Evolutionary conservation across 2,113 vertebrate species (phyloP), one percentile per base, ranked within the genome.

Genomic region (Bagarius yarrelli): DNA sequence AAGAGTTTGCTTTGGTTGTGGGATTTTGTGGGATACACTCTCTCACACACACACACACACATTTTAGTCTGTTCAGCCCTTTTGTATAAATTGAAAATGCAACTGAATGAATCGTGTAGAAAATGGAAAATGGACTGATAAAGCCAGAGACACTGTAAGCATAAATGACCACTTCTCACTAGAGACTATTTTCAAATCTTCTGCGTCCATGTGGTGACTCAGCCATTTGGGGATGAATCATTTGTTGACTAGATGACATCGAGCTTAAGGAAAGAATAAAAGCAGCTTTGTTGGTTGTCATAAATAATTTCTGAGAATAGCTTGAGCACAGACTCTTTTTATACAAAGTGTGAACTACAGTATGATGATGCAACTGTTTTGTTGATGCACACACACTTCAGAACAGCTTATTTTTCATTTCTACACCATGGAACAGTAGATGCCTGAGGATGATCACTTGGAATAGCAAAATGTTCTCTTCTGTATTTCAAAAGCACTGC

Each of bases 401-500:
- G 69, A 84, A 80, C 50, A 23, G 63, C 27, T 71, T 70, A 25
- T 57, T 76, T 78, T 80, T 44, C 9, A n/a, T 63, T 75, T 25
- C 80, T 55, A 1, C 44, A 47, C 13, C 14, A n/a, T 69, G 21
- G 11, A 47, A 25, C 40, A 3, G 21, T 11, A 8, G n/a, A 70
- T 47, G 2, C 23, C 8, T 1, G n/a, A 47, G n/a, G 67, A 47
- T 23, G 25, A n/a, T 69, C 15, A 34, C 21, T 14, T 9, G 8
- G 53, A 36, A 57, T 40, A 15, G 56, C 34, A 61, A 27, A 27
- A 59, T 86, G 76, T 83, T 71, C 82, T 13, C 78, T 89, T 88
- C 82, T 89, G 87, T 87, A 85, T 92, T 86, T 75, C 83, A 66
- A 90, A 84, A 63, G 61, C 85, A 81, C 87, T 84, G 85, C 85